Base-by-base conservation (phyloP, 2,113 vertebrate genomes). In the Clupea harengus region DNA sequence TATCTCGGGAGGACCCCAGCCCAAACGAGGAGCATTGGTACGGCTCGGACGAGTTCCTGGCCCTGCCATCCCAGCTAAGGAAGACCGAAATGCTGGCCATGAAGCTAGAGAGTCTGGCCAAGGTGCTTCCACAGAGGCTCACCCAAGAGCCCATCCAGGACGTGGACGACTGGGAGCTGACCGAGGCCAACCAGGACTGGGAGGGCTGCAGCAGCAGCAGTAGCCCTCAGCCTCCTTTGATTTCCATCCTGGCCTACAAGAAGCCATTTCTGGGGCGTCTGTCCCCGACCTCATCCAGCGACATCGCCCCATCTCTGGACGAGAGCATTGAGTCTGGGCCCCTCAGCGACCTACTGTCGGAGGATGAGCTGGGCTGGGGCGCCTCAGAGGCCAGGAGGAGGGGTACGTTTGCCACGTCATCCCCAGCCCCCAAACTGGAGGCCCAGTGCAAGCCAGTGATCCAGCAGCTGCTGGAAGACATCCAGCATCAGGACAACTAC, bases 131-230 rank as follows among this genome's bases (percentile, higher is more conserved):
- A 25, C 96, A 96, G 90, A 95, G 95, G 87, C 91, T 95, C 18
- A 92, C 93, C 91, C 94, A 93, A 85, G 95, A 96, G 87, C 93
- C 91, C 9, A 87, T 97, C 89, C 97, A 95, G 93, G 96, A 99
- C 52, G 96, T 99, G 54, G 98, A 99, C 83, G 97, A 99, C 91
- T 99, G 98, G 98, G 98, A 99, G 25, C 91, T 99, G 84, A 97
- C 97, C 1, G 98, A 99, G 92, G 95, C 97, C 90, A 97, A 97
- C 90, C 94, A 95, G 0, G 97, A 99, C 89, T 97, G 96, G 93
- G 97, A 97, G 86, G 89, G 89, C 18, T 95, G 93, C 78, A 13
- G 72, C 25, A 32, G 72, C 64, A 90, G 91, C 82, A 88, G 72
- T 15, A 85, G 54, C 0, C 22, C 7, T 0, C 45, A 28, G 0